Evolutionary conservation across 2,888 invertebrate genomes (phyloP).

Genomic region (Thereva nobilitata): DNA sequence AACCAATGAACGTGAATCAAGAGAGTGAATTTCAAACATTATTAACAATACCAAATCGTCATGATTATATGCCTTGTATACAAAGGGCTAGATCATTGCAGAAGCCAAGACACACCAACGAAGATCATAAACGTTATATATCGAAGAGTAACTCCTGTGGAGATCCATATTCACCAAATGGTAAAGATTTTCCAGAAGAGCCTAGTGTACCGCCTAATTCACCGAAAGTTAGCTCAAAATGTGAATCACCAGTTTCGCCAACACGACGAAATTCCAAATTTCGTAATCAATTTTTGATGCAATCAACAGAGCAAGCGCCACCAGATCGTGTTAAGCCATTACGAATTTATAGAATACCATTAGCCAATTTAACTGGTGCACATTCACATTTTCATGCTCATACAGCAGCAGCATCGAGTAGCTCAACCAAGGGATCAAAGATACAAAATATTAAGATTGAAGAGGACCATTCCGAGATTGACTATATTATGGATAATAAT

Average conservation of each 20-base stretch:
- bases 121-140: conserved; percentile 49
- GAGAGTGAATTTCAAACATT: conserved; percentile 49
- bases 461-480: conserved; percentile 40
- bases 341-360: conserved; percentile 51
- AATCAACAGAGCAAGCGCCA: conserved; percentile 38
- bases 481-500: conserved; percentile 35
- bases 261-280: conserved; percentile 49
- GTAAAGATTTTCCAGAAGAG: conserved; percentile 35
- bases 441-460: conserved; percentile 41
- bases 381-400: conserved; percentile 53
- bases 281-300: conserved; percentile 46
- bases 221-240: conserved; percentile 45
- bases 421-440: conserved; percentile 22
- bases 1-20: conserved; percentile 46
- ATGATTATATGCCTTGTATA: conserved; percentile 45
- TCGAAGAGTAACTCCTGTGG: conserved; percentile 53
- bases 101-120: conserved; percentile 46
- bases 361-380: conserved; percentile 50
- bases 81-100: conserved; percentile 51
- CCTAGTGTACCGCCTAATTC: conserved; percentile 49
- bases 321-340: conserved; percentile 50
- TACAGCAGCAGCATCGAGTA: conserved; percentile 42
- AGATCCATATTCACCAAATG: conserved; percentile 46
- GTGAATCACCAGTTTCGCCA: conserved; percentile 48
- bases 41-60: conserved; percentile 46